Evolutionary conservation across 2,888 invertebrate species (phyloP).

Genomic region (Leptinotarsa tumamoca): DNA sequence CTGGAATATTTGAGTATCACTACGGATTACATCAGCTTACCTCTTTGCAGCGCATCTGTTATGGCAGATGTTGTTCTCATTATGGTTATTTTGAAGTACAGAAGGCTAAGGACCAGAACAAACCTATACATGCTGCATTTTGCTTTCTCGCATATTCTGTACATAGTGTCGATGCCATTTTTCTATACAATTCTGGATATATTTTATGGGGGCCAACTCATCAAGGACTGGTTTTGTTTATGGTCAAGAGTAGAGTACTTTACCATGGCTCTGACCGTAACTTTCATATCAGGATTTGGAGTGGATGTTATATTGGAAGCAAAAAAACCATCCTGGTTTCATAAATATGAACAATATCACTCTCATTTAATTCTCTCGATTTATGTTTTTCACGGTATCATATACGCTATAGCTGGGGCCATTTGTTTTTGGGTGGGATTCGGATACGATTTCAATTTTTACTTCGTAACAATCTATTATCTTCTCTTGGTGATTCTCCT

Average conservation of each 20-base stretch:
- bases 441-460: slow-evolving; percentile 37
- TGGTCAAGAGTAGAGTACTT: slow-evolving; percentile 44
- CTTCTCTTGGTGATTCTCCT: slow-evolving; percentile 25
- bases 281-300: slow-evolving; percentile 44
- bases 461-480: slow-evolving; percentile 42
- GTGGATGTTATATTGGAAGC: slow-evolving; percentile 45
- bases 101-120: slow-evolving; percentile 40
- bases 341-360: slow-evolving; percentile 42
- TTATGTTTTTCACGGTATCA: slow-evolving; percentile 43
- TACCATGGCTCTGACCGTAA: slow-evolving; percentile 42
- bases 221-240: slow-evolving; percentile 41
- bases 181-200: slow-evolving; percentile 42
- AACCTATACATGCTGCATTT: slow-evolving; percentile 44
- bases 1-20: slow-evolving; percentile 41
- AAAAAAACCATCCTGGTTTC: slow-evolving; percentile 35
- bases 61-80: slow-evolving; percentile 37
- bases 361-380: slow-evolving; percentile 42
- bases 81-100: slow-evolving; percentile 37
- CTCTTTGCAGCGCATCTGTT: slow-evolving; percentile 34
- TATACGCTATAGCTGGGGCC: slow-evolving; percentile 42
- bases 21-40: slow-evolving; percentile 41
- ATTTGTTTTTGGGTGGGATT: slow-evolving; percentile 44
- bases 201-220: slow-evolving; percentile 35
- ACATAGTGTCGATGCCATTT: slow-evolving; percentile 44
- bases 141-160: slow-evolving; percentile 40